Percentiles rank a stretch among this genome's conserved stretches.
Evolutionary conservation across 2,888 invertebrate species (phyloP).

Genomic region (Cerceris ruficornis): DNA sequence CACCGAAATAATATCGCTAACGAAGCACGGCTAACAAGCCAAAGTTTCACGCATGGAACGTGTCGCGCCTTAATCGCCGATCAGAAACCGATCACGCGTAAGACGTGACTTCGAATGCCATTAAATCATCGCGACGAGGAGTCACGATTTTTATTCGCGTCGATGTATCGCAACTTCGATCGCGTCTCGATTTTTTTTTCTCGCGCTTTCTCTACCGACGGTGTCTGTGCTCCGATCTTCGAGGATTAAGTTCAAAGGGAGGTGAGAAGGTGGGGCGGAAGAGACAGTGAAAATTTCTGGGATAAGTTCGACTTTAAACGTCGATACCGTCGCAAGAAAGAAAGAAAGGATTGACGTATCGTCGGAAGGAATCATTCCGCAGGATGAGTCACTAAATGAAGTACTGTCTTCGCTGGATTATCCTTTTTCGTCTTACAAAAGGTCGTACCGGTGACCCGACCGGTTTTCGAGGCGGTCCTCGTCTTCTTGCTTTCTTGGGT

Average conservation of each 20-base stretch:
- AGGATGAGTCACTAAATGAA: constrained; percentile 44
- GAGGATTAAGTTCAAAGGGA: neutral
- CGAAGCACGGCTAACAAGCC: neutral
- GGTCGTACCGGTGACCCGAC: constrained; percentile 53
- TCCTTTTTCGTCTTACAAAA: constrained; percentile 43
- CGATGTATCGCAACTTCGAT: neutral
- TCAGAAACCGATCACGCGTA: neutral
- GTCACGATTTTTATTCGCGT: neutral
- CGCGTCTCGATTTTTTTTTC: neutral
- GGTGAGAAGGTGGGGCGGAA: neutral
- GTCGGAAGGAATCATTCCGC: constrained; percentile 28
- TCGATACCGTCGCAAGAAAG: constrained; percentile 3
- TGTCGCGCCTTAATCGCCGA: neutral
- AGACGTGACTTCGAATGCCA: neutral
- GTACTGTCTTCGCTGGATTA: constrained; percentile 37
- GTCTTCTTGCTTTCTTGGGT: constrained; percentile 26
- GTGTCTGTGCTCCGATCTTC: neutral
- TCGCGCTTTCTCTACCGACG: neutral
- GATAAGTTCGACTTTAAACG: neutral
- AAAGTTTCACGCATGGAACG: neutral
- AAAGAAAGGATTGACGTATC: constrained; percentile 22
- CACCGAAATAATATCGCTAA: neutral
- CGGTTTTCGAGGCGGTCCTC: constrained; percentile 46
- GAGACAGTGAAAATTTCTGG: no score
- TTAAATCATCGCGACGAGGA: neutral